Evolutionary conservation across 2,888 invertebrate species (phyloP).

Genomic region (Melinopterus prodromus): DNA sequence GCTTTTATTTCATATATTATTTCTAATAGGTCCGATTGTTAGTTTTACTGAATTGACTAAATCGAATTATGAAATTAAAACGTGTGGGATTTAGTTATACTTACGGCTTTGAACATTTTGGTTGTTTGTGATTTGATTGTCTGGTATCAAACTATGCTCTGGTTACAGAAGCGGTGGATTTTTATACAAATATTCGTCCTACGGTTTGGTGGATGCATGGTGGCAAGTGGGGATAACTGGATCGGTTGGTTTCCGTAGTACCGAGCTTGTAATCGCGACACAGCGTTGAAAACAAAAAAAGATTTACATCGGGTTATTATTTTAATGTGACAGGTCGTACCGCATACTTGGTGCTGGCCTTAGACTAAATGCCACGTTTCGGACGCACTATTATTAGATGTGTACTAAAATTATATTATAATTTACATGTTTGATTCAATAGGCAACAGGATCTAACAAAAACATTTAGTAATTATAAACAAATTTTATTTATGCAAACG

Average conservation of each 20-base stretch:
- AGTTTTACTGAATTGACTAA: not conserved
- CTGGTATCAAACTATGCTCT: conserved; percentile 32
- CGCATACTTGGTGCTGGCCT: not conserved
- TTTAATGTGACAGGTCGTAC: not conserved
- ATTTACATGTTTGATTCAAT: no score
- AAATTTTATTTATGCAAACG: not conserved
- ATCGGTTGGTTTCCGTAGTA: conserved; percentile 7
- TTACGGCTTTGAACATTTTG: conserved; percentile 46
- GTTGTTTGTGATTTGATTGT: conserved; percentile 29
- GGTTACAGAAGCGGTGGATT: not conserved
- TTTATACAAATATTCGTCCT: conserved; percentile 16
- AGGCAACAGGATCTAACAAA: no score
- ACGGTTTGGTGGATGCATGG: not conserved
- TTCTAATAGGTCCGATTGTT: not conserved
- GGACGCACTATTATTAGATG: not conserved
- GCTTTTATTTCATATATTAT: conserved; percentile 5
- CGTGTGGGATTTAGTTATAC: conserved; percentile 16
- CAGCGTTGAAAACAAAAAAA: not conserved
- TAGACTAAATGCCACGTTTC: not conserved
- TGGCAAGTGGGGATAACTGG: not conserved
- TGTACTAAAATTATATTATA: no score
- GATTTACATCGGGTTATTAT: not conserved
- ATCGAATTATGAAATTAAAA: not conserved
- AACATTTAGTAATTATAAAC: not conserved
- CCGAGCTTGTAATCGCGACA: not conserved